Conservation (phyloP, 2,113 vertebrate genomes). For the Mola mola region DNA sequence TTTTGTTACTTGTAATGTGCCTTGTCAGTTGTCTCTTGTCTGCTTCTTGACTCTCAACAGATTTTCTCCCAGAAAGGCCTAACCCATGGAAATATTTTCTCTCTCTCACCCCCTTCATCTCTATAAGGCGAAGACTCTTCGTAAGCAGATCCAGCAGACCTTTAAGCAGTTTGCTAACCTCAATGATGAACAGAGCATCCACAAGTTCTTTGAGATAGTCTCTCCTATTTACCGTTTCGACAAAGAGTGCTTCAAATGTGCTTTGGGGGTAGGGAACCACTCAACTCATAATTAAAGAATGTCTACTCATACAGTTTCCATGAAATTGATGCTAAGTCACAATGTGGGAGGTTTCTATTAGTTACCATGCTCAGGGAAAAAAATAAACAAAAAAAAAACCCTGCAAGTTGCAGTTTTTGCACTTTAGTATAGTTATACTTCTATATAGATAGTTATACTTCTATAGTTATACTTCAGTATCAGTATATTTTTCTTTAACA, state of each 20-base stretch:
- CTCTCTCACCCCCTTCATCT: not conserved
- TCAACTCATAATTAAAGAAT: constrained; percentile 4
- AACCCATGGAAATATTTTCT: not conserved
- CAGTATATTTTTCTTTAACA: no score
- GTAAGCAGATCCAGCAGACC: constrained; percentile 97
- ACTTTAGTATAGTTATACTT: no score
- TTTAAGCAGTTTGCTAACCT: constrained; percentile 97
- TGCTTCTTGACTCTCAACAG: constrained; percentile 30
- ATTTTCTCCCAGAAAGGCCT: constrained; percentile 7
- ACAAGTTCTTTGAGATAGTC: constrained; percentile 98
- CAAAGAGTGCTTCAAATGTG: constrained; percentile 99
- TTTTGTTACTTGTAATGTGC: constrained; percentile 42
- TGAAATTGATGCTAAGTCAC: constrained; percentile 1
- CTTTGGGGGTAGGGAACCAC: constrained; percentile 87
- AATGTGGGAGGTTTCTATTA: no score
- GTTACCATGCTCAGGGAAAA: no score
- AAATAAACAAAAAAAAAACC: no score
- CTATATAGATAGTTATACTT: no score
- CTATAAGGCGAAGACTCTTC: constrained; percentile 91
- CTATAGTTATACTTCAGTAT: no score
- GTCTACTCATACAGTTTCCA: constrained; percentile 1
- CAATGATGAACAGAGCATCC: constrained; percentile 96
- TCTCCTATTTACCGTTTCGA: constrained; percentile 95
- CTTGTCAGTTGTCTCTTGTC: constrained; percentile 16
- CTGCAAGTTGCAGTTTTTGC: no score